These are phyloP conservation scores for Desmodus rotundus DNA, from an alignment of 2,113 vertebrate genomes.

Conservation along the genomic window DNA sequence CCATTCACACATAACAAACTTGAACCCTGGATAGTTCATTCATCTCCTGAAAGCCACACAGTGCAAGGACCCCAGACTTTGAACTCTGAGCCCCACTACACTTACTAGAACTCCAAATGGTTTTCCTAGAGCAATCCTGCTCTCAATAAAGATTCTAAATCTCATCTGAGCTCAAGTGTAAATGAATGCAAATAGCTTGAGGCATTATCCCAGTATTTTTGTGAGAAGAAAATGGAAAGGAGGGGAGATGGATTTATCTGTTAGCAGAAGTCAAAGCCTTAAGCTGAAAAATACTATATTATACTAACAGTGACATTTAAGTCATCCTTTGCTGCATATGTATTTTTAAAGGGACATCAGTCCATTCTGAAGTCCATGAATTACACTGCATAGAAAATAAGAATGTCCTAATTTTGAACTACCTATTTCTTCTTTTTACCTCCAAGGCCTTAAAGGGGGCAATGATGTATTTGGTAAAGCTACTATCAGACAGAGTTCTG, in stretches of 20 bases:
- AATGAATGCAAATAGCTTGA: conserved; percentile 31
- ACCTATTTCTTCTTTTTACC: not conserved
- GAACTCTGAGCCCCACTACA: not conserved
- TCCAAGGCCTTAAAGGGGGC: not conserved
- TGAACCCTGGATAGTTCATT: not conserved
- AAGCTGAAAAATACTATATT: not conserved
- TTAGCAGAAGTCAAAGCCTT: not conserved
- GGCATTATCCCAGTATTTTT: not conserved
- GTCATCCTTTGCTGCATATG: not conserved
- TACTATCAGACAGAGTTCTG: not conserved
- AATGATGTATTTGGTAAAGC: not conserved
- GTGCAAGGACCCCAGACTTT: not conserved
- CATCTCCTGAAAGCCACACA: not conserved
- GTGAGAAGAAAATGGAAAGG: not conserved
- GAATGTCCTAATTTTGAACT: not conserved
- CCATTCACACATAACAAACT: not conserved
- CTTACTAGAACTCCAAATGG: not conserved
- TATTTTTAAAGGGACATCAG: not conserved
- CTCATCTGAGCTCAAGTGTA: conserved; percentile 19
- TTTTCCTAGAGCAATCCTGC: not conserved
- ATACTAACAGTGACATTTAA: not conserved
- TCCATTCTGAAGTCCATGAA: not conserved
- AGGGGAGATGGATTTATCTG: not conserved
- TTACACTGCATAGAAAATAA: not conserved
- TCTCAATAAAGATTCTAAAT: conserved; percentile 14